Conservation (phyloP, 2,113 vertebrate species). For the Eptesicus fuscus region DNA sequence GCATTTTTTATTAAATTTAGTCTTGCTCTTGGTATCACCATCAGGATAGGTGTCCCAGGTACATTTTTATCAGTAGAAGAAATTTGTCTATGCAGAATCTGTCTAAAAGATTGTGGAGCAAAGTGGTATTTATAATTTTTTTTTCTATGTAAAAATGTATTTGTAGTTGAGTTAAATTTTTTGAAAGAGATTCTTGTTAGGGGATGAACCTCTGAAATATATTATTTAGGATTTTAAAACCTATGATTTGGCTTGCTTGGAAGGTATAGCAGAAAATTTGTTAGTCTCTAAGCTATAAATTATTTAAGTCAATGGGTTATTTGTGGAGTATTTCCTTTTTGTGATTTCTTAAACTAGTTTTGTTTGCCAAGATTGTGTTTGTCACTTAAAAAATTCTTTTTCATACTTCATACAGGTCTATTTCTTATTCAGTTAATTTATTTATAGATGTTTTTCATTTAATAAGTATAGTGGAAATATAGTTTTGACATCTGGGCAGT, state of each 20-base stretch:
- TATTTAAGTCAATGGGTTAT: not conserved
- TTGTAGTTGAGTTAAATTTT: slow-evolving; percentile 14
- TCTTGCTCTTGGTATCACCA: not conserved
- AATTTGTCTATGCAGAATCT: not conserved
- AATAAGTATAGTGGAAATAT: not conserved
- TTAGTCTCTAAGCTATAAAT: slow-evolving; percentile 8
- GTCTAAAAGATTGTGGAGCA: not conserved
- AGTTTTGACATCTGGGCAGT: not conserved
- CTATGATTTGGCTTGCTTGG: not conserved
- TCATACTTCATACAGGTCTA: not conserved
- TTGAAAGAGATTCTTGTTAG: not conserved
- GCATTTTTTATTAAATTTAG: slow-evolving; percentile 11
- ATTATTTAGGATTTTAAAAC: slow-evolving; percentile 31
- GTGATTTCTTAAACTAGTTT: slow-evolving; percentile 10
- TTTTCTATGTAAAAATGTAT: not conserved
- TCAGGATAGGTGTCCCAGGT: not conserved
- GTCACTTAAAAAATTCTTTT: not conserved
- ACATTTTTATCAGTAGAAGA: not conserved
- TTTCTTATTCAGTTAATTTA: not conserved
- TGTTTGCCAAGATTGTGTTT: slow-evolving; percentile 1
- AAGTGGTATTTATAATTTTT: not conserved
- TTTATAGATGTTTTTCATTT: slow-evolving; percentile 8
- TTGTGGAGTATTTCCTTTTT: not conserved
- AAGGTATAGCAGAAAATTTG: not conserved
- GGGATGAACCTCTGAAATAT: not conserved